Evolutionary conservation across 2,113 vertebrate species (phyloP).

Genomic region (Pangasianodon gigas): DNA sequence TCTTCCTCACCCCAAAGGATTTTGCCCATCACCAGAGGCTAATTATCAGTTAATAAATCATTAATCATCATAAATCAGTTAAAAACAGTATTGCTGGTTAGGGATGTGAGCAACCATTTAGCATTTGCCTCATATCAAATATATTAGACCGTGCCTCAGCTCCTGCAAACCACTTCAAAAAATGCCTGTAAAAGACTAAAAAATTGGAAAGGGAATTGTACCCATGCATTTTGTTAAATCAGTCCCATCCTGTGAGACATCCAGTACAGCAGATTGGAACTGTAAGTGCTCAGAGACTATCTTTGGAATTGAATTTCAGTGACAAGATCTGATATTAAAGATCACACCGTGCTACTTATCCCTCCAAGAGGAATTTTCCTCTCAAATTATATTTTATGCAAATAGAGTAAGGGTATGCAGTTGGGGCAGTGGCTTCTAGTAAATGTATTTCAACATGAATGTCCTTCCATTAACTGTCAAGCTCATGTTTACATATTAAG

Average conservation of each 20-base stretch:
- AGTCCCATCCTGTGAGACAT: background rate
- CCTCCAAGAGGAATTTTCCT: constrained; percentile 3
- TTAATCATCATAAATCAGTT: constrained; percentile 29
- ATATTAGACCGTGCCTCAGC: background rate
- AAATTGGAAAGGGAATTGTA: constrained; percentile 35
- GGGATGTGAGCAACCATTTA: constrained; percentile 6
- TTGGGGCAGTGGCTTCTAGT: constrained; percentile 1
- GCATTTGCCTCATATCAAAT: constrained; percentile 6
- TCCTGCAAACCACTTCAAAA: background rate
- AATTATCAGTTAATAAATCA: constrained; percentile 34
- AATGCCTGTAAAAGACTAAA: background rate
- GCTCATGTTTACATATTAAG: background rate
- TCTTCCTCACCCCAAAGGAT: constrained; percentile 3
- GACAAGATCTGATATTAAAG: constrained; percentile 12
- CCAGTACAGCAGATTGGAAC: background rate
- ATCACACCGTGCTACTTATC: constrained; percentile 17
- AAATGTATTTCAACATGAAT: background rate
- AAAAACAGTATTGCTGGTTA: constrained; percentile 14
- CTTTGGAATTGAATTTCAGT: background rate
- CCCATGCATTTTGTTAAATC: constrained; percentile 30
- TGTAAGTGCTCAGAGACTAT: background rate
- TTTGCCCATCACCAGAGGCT: constrained; percentile 26
- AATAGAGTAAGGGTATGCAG: background rate
- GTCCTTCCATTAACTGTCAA: background rate
- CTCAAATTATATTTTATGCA: constrained; percentile 1